A percentile compares a stretch with the other conserved stretches of the same genome.
phyloP scores from a whole-genome alignment of 2,113 vertebrate species.

The Ptilonorhynchus violaceus region DNA sequence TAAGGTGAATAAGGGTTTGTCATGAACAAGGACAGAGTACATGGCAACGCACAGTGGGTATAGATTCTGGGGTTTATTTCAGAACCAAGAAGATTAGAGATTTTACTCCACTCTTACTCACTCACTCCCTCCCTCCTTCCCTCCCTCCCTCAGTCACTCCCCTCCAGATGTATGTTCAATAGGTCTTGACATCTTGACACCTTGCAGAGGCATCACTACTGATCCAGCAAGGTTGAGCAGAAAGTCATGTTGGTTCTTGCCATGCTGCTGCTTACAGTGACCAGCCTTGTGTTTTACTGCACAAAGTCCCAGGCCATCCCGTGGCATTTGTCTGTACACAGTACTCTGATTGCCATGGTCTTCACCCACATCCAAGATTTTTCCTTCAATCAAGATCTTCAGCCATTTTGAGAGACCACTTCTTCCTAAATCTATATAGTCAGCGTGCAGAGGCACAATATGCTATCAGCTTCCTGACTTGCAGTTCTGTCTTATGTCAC shows the following conservation, averaged over 20 bases:
- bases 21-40: neutral
- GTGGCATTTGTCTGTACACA: neutral
- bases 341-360: neutral
- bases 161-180: neutral
- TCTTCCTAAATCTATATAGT: neutral
- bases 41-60: neutral
- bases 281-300: fast-evolving
- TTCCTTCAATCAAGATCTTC: neutral
- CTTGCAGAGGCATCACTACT: neutral
- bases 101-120: neutral
- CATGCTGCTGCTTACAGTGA: neutral
- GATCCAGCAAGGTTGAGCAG: neutral
- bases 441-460: neutral
- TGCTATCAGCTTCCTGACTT: neutral
- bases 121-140: neutral
- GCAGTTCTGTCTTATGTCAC: neutral
- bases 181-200: neutral
- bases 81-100: neutral
- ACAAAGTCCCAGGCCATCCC: neutral
- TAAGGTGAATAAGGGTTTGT: neutral
- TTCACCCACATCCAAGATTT: neutral
- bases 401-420: neutral
- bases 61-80: neutral
- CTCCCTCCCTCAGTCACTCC: neutral
- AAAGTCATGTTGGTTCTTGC: neutral